Conservation (phyloP, 2,888 invertebrate species). For the Cerastoderma edule region DNA sequence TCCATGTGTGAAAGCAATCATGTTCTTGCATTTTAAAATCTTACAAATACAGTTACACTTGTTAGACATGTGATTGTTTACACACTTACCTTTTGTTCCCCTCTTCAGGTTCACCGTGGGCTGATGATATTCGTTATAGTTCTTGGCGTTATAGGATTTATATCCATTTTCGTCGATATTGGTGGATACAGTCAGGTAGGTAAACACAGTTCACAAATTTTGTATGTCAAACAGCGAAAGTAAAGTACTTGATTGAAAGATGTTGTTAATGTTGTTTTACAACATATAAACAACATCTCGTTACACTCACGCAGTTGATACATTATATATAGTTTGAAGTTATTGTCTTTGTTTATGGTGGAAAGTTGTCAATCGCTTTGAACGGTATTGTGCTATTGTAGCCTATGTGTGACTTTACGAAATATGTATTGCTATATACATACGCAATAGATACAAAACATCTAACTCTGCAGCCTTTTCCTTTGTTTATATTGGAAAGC, state of each 20-base stretch:
- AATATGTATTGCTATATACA: no score
- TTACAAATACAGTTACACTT: background rate
- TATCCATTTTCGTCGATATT: constrained; percentile 15
- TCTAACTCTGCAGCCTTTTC: no score
- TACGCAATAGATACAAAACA: no score
- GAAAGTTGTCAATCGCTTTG: no score
- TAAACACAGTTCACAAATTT: background rate
- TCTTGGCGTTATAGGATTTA: background rate
- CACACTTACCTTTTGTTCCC: background rate
- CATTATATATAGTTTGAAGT: background rate
- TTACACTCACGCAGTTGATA: background rate
- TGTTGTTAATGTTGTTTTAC: background rate
- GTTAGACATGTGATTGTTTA: background rate
- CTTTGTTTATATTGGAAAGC: no score
- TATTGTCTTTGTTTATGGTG: background rate
- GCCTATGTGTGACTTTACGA: no score
- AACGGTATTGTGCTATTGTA: no score
- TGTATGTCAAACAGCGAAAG: background rate
- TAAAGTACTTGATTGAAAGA: background rate
- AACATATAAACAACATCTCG: background rate
- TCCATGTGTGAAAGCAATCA: background rate
- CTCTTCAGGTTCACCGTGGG: constrained; percentile 5
- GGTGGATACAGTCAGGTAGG: constrained; percentile 21
- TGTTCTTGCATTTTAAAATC: background rate
- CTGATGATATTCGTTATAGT: background rate